These are phyloP conservation scores for Anorthoa munda DNA, from an alignment of 2,888 invertebrate species.

Conservation along the genomic window DNA sequence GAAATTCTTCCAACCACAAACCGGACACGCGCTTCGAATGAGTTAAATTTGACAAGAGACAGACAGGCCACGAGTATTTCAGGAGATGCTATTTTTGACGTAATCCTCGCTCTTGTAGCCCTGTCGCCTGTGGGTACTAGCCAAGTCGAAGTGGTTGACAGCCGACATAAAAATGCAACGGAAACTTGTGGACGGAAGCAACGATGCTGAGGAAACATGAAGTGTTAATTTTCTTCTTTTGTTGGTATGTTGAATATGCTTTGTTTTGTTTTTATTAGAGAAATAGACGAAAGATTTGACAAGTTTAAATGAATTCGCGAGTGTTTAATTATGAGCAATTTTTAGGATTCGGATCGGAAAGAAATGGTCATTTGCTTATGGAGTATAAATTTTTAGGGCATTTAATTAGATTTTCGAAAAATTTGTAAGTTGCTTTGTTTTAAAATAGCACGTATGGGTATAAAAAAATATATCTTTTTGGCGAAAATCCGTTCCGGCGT, in stretches of 20 bases:
- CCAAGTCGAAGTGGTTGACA: constrained; percentile 37
- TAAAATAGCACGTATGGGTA: neutral
- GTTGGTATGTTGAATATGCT: constrained; percentile 7
- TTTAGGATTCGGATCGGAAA: neutral
- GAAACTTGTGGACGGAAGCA: constrained; percentile 30
- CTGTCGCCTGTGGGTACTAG: neutral
- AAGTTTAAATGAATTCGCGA: neutral
- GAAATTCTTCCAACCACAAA: constrained; percentile 31
- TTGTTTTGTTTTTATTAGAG: constrained; percentile 16
- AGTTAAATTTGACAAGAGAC: constrained; percentile 55
- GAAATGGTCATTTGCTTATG: no score
- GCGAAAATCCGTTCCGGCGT: no score
- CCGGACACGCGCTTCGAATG: constrained; percentile 16
- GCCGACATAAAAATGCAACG: constrained; percentile 33
- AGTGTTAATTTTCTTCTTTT: constrained; percentile 51
- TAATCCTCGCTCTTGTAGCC: constrained; percentile 1
- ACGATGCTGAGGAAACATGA: constrained; percentile 5
- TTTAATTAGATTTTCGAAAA: neutral
- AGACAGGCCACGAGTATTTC: constrained; percentile 45
- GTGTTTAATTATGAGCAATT: neutral
- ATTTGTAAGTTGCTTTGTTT: neutral
- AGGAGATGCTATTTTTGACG: constrained; percentile 40
- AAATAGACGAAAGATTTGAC: neutral
- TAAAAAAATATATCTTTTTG: no score
- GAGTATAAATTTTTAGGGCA: neutral